These are phyloP conservation scores for Helicoverpa zea DNA, from an alignment of 1,140 invertebrate species.

Conservation along the genomic window DNA sequence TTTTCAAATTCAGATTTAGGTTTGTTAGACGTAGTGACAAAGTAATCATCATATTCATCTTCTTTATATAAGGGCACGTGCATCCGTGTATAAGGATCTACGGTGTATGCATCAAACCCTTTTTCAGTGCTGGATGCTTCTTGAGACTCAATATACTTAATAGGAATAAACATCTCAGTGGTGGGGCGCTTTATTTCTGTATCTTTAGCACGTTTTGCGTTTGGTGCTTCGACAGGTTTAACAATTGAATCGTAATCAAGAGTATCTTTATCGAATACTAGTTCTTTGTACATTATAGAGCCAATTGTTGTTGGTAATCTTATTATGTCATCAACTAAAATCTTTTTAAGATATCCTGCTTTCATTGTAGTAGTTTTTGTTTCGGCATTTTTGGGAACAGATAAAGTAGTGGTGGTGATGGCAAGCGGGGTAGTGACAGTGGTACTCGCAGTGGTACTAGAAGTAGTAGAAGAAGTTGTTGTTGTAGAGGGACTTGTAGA, in stretches of 20 bases:
- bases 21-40: slow-evolving; percentile 50
- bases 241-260: neutral
- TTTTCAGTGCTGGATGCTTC: slow-evolving; percentile 12
- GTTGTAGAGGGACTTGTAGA: neutral
- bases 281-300: neutral
- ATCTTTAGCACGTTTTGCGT: neutral
- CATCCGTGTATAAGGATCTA: neutral
- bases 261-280: neutral
- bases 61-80: slow-evolving; percentile 2
- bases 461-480: neutral
- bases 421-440: too few species aligned
- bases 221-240: neutral
- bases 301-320: neutral
- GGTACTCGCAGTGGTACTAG: too few species aligned
- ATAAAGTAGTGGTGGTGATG: neutral
- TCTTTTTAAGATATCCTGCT: neutral
- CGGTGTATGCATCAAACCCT: neutral
- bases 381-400: neutral
- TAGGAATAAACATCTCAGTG: neutral
- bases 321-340: neutral
- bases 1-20: slow-evolving; percentile 47
- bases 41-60: slow-evolving; percentile 55
- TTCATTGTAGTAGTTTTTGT: too few species aligned
- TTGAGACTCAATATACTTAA: neutral
- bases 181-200: neutral